phyloP scores from a whole-genome alignment of 1,140 invertebrate genomes.

The Megathymus violae region DNA sequence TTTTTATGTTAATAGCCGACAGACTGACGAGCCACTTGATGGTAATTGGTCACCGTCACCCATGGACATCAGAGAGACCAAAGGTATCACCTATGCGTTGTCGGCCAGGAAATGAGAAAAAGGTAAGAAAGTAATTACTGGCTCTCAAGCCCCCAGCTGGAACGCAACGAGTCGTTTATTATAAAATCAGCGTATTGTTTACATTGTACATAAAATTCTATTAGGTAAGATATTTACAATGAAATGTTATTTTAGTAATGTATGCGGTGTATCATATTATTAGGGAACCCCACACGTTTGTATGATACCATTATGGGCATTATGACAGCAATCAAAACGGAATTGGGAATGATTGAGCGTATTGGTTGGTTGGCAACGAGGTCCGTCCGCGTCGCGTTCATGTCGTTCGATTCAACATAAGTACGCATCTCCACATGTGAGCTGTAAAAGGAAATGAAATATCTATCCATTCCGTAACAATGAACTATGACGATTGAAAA shows the following conservation, averaged over 20 bases:
- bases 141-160: too few species aligned
- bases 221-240: background rate
- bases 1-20: too few species aligned
- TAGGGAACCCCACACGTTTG: constrained; percentile 40
- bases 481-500: constrained; percentile 15
- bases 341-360: constrained; percentile 65
- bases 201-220: too few species aligned
- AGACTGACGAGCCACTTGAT: too few species aligned
- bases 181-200: too few species aligned
- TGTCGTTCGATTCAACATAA: constrained; percentile 43
- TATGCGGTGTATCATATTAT: background rate
- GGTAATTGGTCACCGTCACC: too few species aligned
- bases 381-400: constrained; percentile 23
- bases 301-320: constrained; percentile 64
- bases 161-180: too few species aligned
- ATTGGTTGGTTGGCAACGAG: constrained; percentile 29
- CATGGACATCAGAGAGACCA: too few species aligned
- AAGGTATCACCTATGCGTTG: too few species aligned
- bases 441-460: constrained; percentile 47
- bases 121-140: too few species aligned
- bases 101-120: too few species aligned
- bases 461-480: constrained; percentile 51
- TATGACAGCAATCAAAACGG: constrained; percentile 66
- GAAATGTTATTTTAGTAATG: background rate
- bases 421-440: constrained; percentile 38